These are phyloP conservation scores for Artibeus jamaicensis DNA, from an alignment of 2,797 vertebrate genomes.

Conservation along the genomic window DNA sequence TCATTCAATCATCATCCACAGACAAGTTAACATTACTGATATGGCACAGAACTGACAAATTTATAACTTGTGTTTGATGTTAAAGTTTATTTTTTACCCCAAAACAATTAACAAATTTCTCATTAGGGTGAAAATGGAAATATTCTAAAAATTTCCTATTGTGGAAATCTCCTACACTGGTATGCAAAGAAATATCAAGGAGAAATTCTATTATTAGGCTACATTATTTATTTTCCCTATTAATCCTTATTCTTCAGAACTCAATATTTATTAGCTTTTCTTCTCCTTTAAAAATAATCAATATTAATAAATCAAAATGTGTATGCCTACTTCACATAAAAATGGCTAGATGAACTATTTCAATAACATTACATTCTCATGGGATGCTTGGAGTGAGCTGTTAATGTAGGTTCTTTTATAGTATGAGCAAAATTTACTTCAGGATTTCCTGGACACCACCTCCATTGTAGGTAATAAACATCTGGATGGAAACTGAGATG, in stretches of 20 bases:
- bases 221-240: background rate
- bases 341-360: background rate
- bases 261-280: background rate
- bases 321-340: background rate
- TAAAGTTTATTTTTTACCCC: background rate
- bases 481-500: background rate
- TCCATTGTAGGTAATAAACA: background rate
- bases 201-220: background rate
- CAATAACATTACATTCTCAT: background rate
- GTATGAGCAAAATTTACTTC: background rate
- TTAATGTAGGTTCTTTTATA: background rate
- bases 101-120: background rate
- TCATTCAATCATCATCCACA: background rate
- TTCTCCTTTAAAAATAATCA: background rate
- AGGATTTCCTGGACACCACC: background rate
- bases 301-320: background rate
- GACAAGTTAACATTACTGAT: background rate
- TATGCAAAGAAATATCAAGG: background rate
- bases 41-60: background rate
- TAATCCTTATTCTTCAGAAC: background rate
- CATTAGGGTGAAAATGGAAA: background rate
- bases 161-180: background rate
- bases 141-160: background rate
- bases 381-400: background rate
- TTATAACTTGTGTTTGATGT: background rate